Percentiles rank a stretch among this genome's conserved stretches.
These are phyloP conservation scores for Athalia circularis DNA, from an alignment of 2,888 invertebrate genomes.

Conservation along the genomic window DNA sequence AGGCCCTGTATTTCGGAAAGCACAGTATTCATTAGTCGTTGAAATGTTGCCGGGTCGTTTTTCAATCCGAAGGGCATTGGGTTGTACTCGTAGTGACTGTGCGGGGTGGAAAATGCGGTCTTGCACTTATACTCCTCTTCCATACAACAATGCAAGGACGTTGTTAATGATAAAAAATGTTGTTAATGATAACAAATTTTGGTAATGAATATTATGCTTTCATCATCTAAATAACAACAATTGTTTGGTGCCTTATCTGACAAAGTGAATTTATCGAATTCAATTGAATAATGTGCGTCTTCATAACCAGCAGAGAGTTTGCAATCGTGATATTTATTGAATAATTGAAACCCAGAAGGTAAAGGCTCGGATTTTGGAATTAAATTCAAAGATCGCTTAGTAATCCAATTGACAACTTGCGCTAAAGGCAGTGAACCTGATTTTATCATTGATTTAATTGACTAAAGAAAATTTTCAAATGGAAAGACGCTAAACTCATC, in stretches of 20 bases:
- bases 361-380: neutral
- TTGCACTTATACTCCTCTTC: slow-evolving; percentile 55
- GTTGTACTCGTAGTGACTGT: slow-evolving; percentile 60
- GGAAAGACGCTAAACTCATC: slow-evolving; percentile 42
- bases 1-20: too few relatives aligned
- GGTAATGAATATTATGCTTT: too few relatives aligned
- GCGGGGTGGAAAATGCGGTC: slow-evolving; percentile 60
- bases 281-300: neutral
- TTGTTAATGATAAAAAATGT: too few relatives aligned
- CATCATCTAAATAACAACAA: neutral
- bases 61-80: too few relatives aligned
- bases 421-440: slow-evolving; percentile 35
- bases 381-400: slow-evolving; percentile 28
- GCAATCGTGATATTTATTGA: neutral
- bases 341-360: neutral
- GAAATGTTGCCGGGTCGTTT: too few relatives aligned
- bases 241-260: neutral
- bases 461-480: slow-evolving; percentile 40
- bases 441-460: slow-evolving; percentile 24
- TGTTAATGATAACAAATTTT: too few relatives aligned
- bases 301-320: neutral
- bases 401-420: slow-evolving; percentile 44
- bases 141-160: too few relatives aligned
- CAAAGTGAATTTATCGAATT: neutral
- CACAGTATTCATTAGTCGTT: too few relatives aligned